These are phyloP conservation scores for Mamestra brassicae DNA, from an alignment of 2,888 invertebrate species.

Conservation along the genomic window DNA sequence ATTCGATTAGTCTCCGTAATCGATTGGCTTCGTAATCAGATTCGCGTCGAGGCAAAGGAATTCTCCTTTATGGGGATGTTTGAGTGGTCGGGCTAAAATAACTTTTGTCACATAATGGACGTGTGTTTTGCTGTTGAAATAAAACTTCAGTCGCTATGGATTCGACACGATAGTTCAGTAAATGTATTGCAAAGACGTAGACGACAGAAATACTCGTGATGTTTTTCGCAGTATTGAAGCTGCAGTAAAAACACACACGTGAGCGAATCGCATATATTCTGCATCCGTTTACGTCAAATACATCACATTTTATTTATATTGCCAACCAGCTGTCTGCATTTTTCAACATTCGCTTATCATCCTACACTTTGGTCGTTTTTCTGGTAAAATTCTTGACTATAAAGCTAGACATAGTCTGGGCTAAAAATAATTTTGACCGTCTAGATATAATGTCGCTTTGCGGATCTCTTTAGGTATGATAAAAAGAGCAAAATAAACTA, in stretches of 20 bases:
- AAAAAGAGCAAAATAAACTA: constrained; percentile 1
- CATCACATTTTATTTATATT: constrained; percentile 49
- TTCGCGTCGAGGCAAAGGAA: constrained; percentile 22
- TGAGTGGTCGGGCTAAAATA: constrained; percentile 42
- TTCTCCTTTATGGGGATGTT: constrained; percentile 37
- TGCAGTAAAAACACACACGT: constrained; percentile 50
- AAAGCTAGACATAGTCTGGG: constrained; percentile 11
- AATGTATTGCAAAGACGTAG: constrained; percentile 55
- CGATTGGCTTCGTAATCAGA: constrained; percentile 42
- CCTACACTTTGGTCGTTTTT: not conserved
- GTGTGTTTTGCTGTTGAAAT: constrained; percentile 56
- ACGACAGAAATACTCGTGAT: constrained; percentile 56
- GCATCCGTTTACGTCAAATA: constrained; percentile 56
- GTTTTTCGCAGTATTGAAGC: constrained; percentile 44
- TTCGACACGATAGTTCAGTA: constrained; percentile 62
- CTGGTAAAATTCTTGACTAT: constrained; percentile 9
- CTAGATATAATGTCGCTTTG: not conserved
- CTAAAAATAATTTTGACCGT: constrained; percentile 20
- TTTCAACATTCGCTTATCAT: constrained; percentile 39
- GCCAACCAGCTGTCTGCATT: constrained; percentile 28
- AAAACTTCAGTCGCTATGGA: constrained; percentile 63
- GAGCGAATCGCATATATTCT: constrained; percentile 52
- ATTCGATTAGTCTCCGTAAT: constrained; percentile 41
- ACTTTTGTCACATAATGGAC: constrained; percentile 44
- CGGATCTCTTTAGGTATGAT: constrained; percentile 2